A percentile compares a stretch with the other conserved stretches of the same genome.
Evolutionary conservation across 2,888 invertebrate species (phyloP).

Genomic region (Pycnomerus fuliginosus): DNA sequence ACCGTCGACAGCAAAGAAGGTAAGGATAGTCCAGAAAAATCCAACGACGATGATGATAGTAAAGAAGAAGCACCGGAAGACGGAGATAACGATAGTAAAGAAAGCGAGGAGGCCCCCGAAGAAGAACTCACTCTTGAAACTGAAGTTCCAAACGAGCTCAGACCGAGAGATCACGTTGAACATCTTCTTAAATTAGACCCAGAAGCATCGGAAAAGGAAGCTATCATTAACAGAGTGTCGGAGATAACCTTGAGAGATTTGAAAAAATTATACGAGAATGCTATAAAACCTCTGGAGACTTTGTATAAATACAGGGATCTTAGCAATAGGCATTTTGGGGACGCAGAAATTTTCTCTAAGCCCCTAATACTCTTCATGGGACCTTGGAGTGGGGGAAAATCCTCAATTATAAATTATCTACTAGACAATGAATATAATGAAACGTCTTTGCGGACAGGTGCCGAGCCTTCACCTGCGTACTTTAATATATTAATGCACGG

Average conservation of each 20-base stretch:
- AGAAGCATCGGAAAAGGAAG: constrained; percentile 69
- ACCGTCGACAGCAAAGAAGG: constrained; percentile 6
- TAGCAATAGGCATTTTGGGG: constrained; percentile 88
- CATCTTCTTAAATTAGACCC: constrained; percentile 78
- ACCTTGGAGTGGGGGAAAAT: constrained; percentile 96
- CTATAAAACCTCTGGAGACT: constrained; percentile 87
- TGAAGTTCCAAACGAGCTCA: constrained; percentile 73
- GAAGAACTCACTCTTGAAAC: constrained; percentile 64
- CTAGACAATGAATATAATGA: constrained; percentile 83
- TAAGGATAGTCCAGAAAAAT: neutral
- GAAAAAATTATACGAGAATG: constrained; percentile 81
- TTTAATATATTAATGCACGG: constrained; percentile 91
- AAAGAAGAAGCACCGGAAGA: constrained; percentile 6
- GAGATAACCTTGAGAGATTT: constrained; percentile 80
- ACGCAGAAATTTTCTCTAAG: constrained; percentile 93
- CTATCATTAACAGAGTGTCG: constrained; percentile 70
- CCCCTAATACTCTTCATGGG: constrained; percentile 93
- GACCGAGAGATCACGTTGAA: constrained; percentile 77
- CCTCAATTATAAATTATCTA: constrained; percentile 90
- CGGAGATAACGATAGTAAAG: no score
- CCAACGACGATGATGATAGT: constrained; percentile 1
- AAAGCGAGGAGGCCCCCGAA: constrained; percentile 48
- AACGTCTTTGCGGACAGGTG: constrained; percentile 84
- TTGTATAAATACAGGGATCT: constrained; percentile 89
- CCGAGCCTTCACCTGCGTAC: constrained; percentile 90